Conservation (phyloP, 2,797 vertebrate species). For the Acestrorhynchus altus region DNA sequence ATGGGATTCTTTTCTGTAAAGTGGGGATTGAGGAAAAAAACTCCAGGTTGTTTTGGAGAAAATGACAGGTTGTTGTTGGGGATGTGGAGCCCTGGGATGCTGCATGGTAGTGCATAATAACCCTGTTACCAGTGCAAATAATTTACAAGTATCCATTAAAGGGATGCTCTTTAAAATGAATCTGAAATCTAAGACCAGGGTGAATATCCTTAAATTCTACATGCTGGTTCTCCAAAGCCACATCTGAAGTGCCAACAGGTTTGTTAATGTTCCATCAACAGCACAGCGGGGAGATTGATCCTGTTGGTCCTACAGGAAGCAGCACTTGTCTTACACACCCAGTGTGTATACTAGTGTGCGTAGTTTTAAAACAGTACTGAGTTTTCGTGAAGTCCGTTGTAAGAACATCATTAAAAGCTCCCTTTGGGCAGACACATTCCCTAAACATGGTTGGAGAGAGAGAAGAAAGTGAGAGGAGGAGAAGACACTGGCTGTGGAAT, state of each 20-base stretch:
- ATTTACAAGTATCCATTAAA: neutral
- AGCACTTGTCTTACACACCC: neutral
- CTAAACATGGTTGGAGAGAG: constrained; percentile 7
- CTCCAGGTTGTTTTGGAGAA: constrained; percentile 2
- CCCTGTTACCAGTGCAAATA: neutral
- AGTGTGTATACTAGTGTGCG: neutral
- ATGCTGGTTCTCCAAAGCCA: neutral
- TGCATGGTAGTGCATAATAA: constrained; percentile 3
- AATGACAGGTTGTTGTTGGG: neutral
- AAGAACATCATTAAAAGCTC: neutral
- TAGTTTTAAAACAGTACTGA: neutral
- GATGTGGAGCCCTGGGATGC: neutral
- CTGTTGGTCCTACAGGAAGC: neutral
- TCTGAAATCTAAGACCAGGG: too few species aligned
- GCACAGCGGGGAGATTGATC: too few species aligned
- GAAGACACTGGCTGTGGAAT: constrained; percentile 23
- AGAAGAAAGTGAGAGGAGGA: neutral
- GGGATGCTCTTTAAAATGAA: neutral
- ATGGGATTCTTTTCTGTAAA: neutral
- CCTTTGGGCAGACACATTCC: neutral
- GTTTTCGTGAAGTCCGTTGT: neutral
- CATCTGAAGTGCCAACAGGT: constrained; percentile 25
- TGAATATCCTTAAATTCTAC: neutral
- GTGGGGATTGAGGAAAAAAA: neutral
- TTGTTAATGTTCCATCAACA: constrained; percentile 11